These are phyloP conservation scores for Ammodytes marinus DNA, from an alignment of 2,113 vertebrate genomes.

Conservation along the genomic window DNA sequence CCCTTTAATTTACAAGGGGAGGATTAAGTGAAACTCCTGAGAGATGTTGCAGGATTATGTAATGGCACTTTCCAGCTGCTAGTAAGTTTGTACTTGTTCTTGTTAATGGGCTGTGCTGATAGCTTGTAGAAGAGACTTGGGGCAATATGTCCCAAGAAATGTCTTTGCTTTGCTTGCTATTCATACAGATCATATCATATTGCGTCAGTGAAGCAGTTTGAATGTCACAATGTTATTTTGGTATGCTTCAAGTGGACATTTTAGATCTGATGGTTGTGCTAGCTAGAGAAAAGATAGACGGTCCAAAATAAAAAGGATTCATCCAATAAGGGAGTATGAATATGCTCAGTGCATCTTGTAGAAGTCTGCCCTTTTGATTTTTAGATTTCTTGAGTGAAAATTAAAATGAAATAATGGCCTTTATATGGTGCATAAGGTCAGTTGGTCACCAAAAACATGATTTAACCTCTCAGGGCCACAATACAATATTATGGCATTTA, in stretches of 20 bases:
- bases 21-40: slow-evolving; percentile 72
- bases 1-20: slow-evolving; percentile 73
- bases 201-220: background rate
- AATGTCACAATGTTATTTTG: background rate
- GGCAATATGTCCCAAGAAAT: background rate
- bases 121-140: background rate
- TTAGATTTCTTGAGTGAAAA: too few species aligned
- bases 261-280: background rate
- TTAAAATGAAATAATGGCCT: background rate
- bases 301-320: too few species aligned
- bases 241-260: background rate
- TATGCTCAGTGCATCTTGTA: too few species aligned
- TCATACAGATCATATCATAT: background rate
- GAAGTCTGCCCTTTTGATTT: too few species aligned
- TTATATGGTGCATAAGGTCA: background rate
- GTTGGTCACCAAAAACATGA: background rate
- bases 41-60: slow-evolving; percentile 76
- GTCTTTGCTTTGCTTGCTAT: too few species aligned
- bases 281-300: too few species aligned
- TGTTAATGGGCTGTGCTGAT: slow-evolving; percentile 30
- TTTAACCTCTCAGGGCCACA: background rate
- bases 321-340: background rate
- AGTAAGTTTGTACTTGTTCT: slow-evolving; percentile 40
- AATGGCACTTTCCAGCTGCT: slow-evolving; percentile 60
- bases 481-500: background rate